Conservation (phyloP, 30 jellyfish, hydroid and myxozoan genomes). For the Phacellophora camtschatica region DNA sequence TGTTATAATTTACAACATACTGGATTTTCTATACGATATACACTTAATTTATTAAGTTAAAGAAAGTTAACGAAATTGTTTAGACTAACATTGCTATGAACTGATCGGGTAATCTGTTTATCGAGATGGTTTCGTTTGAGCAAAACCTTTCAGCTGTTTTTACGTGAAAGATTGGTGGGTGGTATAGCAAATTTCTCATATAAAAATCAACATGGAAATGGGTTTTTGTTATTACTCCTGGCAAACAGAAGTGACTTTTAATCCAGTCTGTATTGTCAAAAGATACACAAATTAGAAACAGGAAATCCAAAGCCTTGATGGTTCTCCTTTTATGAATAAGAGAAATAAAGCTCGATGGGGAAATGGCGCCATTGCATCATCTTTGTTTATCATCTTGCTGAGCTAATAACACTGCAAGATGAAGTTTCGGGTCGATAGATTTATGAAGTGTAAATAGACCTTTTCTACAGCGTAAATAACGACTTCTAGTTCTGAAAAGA, state of each 20-base stretch:
- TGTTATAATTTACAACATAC: no score
- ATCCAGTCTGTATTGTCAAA: slow-evolving; percentile 29
- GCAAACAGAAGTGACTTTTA: slow-evolving; percentile 47
- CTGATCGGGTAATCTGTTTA: no score
- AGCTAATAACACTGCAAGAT: slow-evolving; percentile 19
- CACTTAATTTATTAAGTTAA: no score
- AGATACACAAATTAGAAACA: slow-evolving; percentile 21
- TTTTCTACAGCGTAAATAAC: slow-evolving; percentile 45
- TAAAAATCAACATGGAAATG: no score
- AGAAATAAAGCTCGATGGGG: neutral
- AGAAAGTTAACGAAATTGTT: no score
- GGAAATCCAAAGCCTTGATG: slow-evolving; percentile 10
- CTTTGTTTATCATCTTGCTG: slow-evolving; percentile 2
- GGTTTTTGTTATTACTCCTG: neutral
- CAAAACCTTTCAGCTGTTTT: no score
- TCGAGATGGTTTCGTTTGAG: no score
- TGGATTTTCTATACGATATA: no score
- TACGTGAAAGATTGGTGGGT: no score
- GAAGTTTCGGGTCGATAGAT: slow-evolving; percentile 9
- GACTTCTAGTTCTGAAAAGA: neutral
- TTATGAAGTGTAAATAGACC: slow-evolving; percentile 22
- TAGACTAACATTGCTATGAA: no score
- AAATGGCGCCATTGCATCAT: slow-evolving; percentile 55
- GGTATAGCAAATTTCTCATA: no score
- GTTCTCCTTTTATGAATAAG: neutral